Conservation (phyloP, 1,140 invertebrate species). For the Thaumatotibia leucotreta region DNA sequence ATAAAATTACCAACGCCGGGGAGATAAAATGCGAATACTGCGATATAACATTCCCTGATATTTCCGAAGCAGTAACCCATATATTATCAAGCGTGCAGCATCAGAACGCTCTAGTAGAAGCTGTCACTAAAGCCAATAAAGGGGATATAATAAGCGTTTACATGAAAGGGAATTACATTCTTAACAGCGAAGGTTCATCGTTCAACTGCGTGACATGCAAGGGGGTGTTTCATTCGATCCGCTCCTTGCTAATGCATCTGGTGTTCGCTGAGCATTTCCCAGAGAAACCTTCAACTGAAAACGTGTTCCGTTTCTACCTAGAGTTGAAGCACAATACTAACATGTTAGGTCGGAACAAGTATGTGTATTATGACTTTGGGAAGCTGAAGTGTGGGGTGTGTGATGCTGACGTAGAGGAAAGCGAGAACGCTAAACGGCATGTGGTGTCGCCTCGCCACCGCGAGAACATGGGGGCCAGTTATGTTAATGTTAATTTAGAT, state of each 20-base stretch:
- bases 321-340: slow-evolving; percentile 66
- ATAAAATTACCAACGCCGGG: slow-evolving; percentile 36
- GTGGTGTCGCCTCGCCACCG: slow-evolving; percentile 55
- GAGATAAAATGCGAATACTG: slow-evolving; percentile 47
- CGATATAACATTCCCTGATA: slow-evolving; percentile 32
- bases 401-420: slow-evolving; percentile 46
- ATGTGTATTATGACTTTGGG: slow-evolving; percentile 61
- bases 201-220: slow-evolving; percentile 54
- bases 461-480: slow-evolving; percentile 69
- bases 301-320: slow-evolving; percentile 63
- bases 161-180: slow-evolving; percentile 58
- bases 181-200: slow-evolving; percentile 51
- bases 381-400: slow-evolving; percentile 60
- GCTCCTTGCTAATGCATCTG: slow-evolving; percentile 54
- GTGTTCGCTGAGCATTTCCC: slow-evolving; percentile 57
- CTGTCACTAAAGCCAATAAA: slow-evolving; percentile 36
- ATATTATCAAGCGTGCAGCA: slow-evolving; percentile 47
- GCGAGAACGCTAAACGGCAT: slow-evolving; percentile 62
- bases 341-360: slow-evolving; percentile 62
- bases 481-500: slow-evolving; percentile 54
- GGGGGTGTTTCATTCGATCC: slow-evolving; percentile 50
- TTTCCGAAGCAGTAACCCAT: slow-evolving; percentile 43
- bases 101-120: slow-evolving; percentile 43
- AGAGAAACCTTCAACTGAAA: slow-evolving; percentile 44
- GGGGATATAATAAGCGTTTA: slow-evolving; percentile 65